These are phyloP conservation scores for Steinernema feltiae DNA, from an alignment of 1,140 invertebrate genomes.

Conservation along the genomic window DNA sequence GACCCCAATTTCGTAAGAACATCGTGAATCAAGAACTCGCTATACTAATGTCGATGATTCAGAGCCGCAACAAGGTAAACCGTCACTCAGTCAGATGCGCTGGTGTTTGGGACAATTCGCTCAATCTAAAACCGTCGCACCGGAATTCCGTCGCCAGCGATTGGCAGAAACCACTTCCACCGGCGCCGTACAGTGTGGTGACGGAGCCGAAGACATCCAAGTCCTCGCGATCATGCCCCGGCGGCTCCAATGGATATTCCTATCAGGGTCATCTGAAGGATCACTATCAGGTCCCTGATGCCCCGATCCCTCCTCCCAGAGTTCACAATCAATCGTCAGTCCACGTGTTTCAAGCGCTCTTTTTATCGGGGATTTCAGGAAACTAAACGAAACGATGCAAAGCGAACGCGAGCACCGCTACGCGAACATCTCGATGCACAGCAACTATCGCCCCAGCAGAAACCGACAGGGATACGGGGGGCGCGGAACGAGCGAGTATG, in stretches of 20 bases:
- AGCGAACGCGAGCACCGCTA: slow-evolving; percentile 1
- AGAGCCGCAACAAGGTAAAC: not conserved
- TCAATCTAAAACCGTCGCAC: not conserved
- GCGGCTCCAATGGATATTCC: not conserved
- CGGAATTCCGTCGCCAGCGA: not conserved
- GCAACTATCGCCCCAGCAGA: not conserved
- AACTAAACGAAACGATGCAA: not conserved
- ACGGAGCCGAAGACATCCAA: not conserved
- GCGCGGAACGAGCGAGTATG: not conserved
- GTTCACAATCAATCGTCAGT: not conserved
- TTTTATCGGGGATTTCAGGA: not conserved
- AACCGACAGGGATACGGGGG: not conserved
- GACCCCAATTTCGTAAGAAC: not conserved
- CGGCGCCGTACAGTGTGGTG: not conserved
- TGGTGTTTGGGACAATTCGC: slow-evolving; percentile 2
- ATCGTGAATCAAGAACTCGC: not conserved
- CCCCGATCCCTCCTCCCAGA: not conserved
- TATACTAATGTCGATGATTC: not conserved
- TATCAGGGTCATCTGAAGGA: not conserved
- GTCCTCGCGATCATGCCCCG: not conserved
- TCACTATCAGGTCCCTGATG: not conserved
- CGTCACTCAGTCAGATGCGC: not conserved
- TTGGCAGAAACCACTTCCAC: not conserved
- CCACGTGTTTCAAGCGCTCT: not conserved
- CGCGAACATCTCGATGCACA: not conserved